These are phyloP conservation scores for Cololabis saira DNA, from an alignment of 2,113 vertebrate genomes.

Conservation along the genomic window DNA sequence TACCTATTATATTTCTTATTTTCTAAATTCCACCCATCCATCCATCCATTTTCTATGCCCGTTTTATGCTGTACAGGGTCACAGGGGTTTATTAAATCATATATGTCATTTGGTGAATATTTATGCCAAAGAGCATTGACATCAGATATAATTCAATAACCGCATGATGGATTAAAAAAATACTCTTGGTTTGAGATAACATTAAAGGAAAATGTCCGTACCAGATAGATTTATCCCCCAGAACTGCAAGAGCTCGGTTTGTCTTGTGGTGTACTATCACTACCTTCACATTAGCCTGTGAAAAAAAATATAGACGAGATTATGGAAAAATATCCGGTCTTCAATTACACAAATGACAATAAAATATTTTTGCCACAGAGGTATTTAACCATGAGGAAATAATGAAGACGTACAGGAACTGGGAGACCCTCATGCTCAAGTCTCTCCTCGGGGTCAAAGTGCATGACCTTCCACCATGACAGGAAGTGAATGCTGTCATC, in stretches of 20 bases:
- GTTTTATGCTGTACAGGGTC: too few relatives aligned
- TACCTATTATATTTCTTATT: too few relatives aligned
- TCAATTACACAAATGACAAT: neutral
- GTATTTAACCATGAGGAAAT: neutral
- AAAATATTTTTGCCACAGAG: neutral
- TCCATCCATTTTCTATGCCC: too few relatives aligned
- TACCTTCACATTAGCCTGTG: conserved; percentile 85
- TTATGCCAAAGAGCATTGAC: too few relatives aligned
- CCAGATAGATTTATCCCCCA: conserved; percentile 84
- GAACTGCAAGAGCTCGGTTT: conserved; percentile 86
- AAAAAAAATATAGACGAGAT: neutral
- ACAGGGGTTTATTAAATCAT: too few relatives aligned
- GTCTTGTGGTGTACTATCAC: conserved; percentile 88
- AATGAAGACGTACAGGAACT: conserved; percentile 82
- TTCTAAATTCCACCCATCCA: too few relatives aligned
- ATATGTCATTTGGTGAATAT: too few relatives aligned
- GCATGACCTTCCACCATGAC: conserved; percentile 85
- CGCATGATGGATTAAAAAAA: too few relatives aligned
- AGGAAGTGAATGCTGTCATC: conserved; percentile 78
- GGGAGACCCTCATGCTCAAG: conserved; percentile 89
- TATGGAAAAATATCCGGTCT: neutral
- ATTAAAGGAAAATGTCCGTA: conserved; percentile 61
- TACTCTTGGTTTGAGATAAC: neutral
- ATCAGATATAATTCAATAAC: too few relatives aligned
- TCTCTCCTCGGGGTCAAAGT: conserved; percentile 88